A percentile compares a stretch with the other conserved stretches of the same genome.
Evolutionary conservation across 1,140 invertebrate genomes (phyloP).

Genomic region (Aphaenogaster rudis): DNA sequence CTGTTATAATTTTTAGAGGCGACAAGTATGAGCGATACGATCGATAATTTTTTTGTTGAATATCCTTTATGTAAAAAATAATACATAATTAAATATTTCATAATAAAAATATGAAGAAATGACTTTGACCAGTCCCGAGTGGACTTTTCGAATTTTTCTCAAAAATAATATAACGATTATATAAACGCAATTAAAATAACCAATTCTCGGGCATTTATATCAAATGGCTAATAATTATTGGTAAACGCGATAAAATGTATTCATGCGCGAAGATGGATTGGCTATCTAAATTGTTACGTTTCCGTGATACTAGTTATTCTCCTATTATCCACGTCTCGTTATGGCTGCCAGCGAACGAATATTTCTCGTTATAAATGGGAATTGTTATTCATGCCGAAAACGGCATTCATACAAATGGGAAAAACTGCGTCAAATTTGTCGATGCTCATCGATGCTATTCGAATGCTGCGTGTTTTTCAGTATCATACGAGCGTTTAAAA

Average conservation of each 20-base stretch:
- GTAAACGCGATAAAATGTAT: slow-evolving; percentile 43
- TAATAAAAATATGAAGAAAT: slow-evolving; percentile 5
- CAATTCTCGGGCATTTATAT: slow-evolving; percentile 22
- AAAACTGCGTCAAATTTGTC: slow-evolving; percentile 54
- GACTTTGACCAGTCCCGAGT: no score
- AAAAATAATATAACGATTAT: neutral
- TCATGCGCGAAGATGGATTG: slow-evolving; percentile 41
- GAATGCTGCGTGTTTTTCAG: slow-evolving; percentile 21
- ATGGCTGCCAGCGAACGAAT: slow-evolving; percentile 29
- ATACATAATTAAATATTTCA: slow-evolving; percentile 12
- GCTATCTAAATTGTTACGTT: slow-evolving; percentile 58
- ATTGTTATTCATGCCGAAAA: slow-evolving; percentile 56
- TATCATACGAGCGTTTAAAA: slow-evolving; percentile 44
- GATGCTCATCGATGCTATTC: slow-evolving; percentile 10
- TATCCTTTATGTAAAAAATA: neutral
- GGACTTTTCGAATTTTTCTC: neutral
- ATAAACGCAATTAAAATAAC: slow-evolving; percentile 13
- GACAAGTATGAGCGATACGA: neutral
- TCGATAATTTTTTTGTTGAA: neutral
- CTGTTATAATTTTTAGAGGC: neutral
- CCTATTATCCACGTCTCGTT: slow-evolving; percentile 58
- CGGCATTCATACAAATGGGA: slow-evolving; percentile 41
- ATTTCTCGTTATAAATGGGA: slow-evolving; percentile 60
- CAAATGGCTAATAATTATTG: slow-evolving; percentile 33
- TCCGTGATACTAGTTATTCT: slow-evolving; percentile 44